Evolutionary conservation across 2,888 invertebrate species (phyloP).

Genomic region (Latheticus oryzae): DNA sequence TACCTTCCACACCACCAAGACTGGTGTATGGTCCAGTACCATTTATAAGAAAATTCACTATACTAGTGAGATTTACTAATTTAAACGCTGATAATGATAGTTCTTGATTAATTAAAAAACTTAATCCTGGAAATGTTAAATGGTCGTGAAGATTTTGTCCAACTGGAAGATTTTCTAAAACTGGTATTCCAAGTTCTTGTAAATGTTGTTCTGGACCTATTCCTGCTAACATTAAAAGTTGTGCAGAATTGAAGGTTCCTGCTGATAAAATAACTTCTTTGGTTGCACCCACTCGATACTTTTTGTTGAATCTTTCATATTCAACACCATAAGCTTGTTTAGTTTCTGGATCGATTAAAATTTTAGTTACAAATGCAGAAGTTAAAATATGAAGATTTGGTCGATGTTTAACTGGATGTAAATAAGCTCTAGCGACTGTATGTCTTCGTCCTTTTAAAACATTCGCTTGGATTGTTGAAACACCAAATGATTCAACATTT

Average conservation of each 20-base stretch:
- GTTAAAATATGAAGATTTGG: slow-evolving; percentile 71
- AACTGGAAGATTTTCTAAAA: slow-evolving; percentile 73
- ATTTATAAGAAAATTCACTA: slow-evolving; percentile 62
- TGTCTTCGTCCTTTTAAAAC: slow-evolving; percentile 68
- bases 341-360: slow-evolving; percentile 67
- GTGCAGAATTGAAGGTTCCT: slow-evolving; percentile 81
- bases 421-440: slow-evolving; percentile 71
- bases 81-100: slow-evolving; percentile 32
- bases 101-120: slow-evolving; percentile 68
- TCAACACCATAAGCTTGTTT: slow-evolving; percentile 67
- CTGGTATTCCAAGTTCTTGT: slow-evolving; percentile 69
- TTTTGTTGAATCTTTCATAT: slow-evolving; percentile 52
- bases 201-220: slow-evolving; percentile 74
- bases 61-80: slow-evolving; percentile 52
- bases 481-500: slow-evolving; percentile 60
- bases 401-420: slow-evolving; percentile 68
- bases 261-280: slow-evolving; percentile 71
- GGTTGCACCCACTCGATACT: slow-evolving; percentile 59
- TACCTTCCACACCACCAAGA: slow-evolving; percentile 65
- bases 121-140: slow-evolving; percentile 70
- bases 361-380: slow-evolving; percentile 69
- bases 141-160: slow-evolving; percentile 78
- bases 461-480: slow-evolving; percentile 65
- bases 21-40: slow-evolving; percentile 69
- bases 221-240: slow-evolving; percentile 77